Percentiles rank a stretch among this genome's conserved stretches.
These are phyloP conservation scores for Melanostoma mellinum DNA, from an alignment of 2,888 invertebrate genomes.

Conservation along the genomic window DNA sequence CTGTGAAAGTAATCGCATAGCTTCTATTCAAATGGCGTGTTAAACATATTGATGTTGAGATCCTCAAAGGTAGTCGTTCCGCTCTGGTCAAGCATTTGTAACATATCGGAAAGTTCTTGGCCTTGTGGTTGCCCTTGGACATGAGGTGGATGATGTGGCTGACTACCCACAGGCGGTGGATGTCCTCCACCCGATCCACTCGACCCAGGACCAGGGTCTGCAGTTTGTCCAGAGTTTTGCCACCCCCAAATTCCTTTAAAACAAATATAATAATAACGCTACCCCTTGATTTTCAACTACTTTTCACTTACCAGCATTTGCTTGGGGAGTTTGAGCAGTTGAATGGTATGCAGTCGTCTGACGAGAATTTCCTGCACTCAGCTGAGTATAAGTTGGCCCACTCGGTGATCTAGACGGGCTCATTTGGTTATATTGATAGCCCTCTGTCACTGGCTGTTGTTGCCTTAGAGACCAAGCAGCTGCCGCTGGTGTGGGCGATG, in stretches of 20 bases:
- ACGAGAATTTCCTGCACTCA: conserved; percentile 86
- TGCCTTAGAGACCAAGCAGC: conserved; percentile 79
- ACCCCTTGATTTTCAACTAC: neutral
- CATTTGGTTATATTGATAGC: conserved; percentile 87
- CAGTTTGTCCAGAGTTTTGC: conserved; percentile 84
- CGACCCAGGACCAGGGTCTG: conserved; percentile 82
- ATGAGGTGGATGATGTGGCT: conserved; percentile 82
- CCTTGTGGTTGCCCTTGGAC: conserved; percentile 85
- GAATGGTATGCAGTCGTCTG: conserved; percentile 83
- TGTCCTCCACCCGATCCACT: conserved; percentile 82
- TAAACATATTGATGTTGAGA: conserved; percentile 94
- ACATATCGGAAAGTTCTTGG: conserved; percentile 94
- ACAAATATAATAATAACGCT: neutral
- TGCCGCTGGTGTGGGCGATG: conserved; percentile 87
- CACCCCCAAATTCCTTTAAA: conserved; percentile 90
- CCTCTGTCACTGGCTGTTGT: conserved; percentile 87
- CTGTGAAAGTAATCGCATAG: conserved; percentile 23
- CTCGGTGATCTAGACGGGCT: conserved; percentile 93
- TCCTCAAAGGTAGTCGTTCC: conserved; percentile 93
- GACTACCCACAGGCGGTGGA: conserved; percentile 80
- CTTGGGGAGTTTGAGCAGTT: conserved; percentile 78
- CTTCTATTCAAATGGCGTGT: conserved; percentile 88
- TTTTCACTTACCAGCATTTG: conserved; percentile 60
- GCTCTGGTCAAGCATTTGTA: conserved; percentile 94
- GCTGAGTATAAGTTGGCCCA: conserved; percentile 91